phyloP scores from a whole-genome alignment of 1,140 invertebrate species.

The Alviniconcha marisindica region DNA sequence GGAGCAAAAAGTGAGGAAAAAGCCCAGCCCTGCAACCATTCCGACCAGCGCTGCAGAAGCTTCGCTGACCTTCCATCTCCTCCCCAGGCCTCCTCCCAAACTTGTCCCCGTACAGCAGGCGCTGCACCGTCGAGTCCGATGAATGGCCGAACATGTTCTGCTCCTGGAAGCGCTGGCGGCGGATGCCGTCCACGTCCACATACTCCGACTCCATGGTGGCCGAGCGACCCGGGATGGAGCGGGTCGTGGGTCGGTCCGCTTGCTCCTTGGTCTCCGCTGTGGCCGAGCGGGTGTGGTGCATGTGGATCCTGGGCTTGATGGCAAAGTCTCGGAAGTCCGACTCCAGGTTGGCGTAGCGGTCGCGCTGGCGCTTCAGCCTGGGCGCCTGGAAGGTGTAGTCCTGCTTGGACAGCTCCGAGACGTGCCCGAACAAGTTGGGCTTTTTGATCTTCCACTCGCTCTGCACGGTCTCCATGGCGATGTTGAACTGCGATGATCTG shows the following conservation, averaged over 20 bases:
- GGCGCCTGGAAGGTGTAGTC: constrained; percentile 57
- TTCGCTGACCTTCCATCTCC: constrained; percentile 27
- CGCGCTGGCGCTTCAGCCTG: constrained; percentile 53
- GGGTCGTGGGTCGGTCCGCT: constrained; percentile 44
- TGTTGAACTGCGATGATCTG: constrained; percentile 39
- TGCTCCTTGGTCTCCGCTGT: constrained; percentile 51
- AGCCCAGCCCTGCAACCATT: too few relatives aligned
- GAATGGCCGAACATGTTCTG: constrained; percentile 70
- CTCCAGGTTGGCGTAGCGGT: constrained; percentile 60
- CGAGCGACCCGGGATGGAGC: constrained; percentile 51
- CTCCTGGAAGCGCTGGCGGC: constrained; percentile 62
- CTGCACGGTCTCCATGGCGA: constrained; percentile 51
- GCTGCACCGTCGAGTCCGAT: constrained; percentile 72
- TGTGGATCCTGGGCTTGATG: constrained; percentile 63
- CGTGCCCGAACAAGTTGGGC: constrained; percentile 67
- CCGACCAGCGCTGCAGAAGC: too few relatives aligned
- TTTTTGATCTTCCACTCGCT: constrained; percentile 64
- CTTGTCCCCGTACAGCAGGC: constrained; percentile 66
- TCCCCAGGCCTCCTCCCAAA: constrained; percentile 30
- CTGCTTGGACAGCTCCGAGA: constrained; percentile 61
- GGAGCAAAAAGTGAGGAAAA: too few relatives aligned
- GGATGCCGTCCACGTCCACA: constrained; percentile 58
- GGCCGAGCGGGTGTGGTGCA: constrained; percentile 59
- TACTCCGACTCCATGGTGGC: constrained; percentile 65
- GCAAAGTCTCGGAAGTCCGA: constrained; percentile 64